Conservation (phyloP, 2,113 vertebrate species). For the Psittacula cyanocephala region DNA sequence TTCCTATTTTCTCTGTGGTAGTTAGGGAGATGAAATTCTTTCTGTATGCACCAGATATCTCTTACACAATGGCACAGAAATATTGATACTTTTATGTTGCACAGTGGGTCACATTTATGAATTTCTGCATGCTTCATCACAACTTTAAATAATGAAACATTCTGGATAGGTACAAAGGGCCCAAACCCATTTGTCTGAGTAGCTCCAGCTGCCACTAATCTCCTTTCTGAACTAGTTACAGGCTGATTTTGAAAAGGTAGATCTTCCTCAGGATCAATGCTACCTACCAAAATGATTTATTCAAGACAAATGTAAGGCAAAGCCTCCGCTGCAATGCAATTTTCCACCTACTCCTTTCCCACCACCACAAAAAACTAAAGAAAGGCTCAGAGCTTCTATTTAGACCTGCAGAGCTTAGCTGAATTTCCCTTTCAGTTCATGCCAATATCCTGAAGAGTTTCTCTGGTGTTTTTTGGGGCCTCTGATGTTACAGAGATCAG, state of each 20-base stretch:
- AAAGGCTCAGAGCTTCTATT: neutral
- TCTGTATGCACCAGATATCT: neutral
- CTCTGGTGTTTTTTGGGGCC: neutral
- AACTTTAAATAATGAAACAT: conserved; percentile 14
- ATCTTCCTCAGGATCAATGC: neutral
- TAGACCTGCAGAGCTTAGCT: neutral
- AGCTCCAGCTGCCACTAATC: neutral
- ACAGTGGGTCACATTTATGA: conserved; percentile 29
- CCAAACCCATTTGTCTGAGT: neutral
- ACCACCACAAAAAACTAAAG: neutral
- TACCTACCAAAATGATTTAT: neutral
- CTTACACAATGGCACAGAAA: conserved; percentile 23
- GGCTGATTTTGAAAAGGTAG: neutral
- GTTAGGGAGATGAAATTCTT: conserved; percentile 7
- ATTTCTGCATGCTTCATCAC: neutral
- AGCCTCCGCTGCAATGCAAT: neutral
- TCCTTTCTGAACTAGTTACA: neutral
- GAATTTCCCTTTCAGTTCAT: neutral
- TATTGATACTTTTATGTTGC: conserved; percentile 30
- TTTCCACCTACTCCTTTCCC: neutral
- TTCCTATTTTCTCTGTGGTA: conserved; percentile 23
- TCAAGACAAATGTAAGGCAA: neutral
- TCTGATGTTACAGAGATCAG: neutral
- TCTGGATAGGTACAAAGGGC: neutral
- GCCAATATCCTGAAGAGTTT: neutral